Conservation (phyloP, 2,888 invertebrate genomes). For the Emesis furor region DNA sequence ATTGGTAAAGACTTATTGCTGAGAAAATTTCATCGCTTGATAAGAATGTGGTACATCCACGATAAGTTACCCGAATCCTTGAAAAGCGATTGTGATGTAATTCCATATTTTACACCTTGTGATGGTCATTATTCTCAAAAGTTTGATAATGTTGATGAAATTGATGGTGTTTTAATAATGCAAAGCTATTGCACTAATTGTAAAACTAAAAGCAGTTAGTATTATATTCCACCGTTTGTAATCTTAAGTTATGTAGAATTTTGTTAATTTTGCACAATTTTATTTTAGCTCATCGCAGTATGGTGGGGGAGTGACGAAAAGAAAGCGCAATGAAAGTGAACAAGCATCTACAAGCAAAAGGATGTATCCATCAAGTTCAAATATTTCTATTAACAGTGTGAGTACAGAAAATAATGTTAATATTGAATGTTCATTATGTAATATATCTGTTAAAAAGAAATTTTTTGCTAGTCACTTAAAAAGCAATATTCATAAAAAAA, state of each 20-base stretch:
- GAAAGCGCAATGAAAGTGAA: background rate
- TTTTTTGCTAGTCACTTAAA: constrained; percentile 16
- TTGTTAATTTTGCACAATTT: background rate
- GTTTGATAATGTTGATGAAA: background rate
- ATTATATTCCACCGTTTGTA: background rate
- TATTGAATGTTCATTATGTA: constrained; percentile 1
- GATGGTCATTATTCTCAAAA: background rate
- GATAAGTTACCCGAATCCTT: background rate
- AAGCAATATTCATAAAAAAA: constrained; percentile 17
- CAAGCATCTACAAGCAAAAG: background rate
- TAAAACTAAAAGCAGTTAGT: background rate
- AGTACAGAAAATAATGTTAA: background rate
- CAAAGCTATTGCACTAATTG: background rate
- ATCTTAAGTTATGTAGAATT: too few species aligned
- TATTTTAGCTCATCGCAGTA: background rate
- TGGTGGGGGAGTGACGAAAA: background rate
- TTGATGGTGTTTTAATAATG: constrained; percentile 1
- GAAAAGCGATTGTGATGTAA: background rate
- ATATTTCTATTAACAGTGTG: background rate
- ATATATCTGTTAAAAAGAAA: background rate
- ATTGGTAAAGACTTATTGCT: background rate
- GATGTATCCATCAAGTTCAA: background rate
- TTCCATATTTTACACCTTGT: background rate
- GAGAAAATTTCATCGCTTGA: background rate
- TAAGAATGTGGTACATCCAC: background rate